These are phyloP conservation scores for Pachydiplax longipennis DNA, from an alignment of 2,888 invertebrate species.

Conservation along the genomic window DNA sequence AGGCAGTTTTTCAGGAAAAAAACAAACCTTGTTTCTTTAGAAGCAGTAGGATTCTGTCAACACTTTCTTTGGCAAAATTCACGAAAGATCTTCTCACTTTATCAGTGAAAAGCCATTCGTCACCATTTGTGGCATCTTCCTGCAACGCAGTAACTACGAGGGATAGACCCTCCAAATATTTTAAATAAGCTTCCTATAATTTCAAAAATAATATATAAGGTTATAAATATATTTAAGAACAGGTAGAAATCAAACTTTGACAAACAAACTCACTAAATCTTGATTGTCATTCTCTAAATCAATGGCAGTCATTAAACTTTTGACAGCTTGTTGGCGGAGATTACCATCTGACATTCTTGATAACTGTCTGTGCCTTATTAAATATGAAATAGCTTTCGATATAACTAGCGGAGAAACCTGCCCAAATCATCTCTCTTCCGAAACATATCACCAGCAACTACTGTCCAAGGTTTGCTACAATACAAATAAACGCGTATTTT, in stretches of 20 bases:
- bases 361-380: too few species aligned
- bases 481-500: too few species aligned
- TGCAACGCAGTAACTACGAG: background rate
- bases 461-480: too few species aligned
- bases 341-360: background rate
- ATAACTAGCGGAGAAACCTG: too few species aligned
- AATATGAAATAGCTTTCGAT: too few species aligned
- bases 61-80: slow-evolving; percentile 32
- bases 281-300: slow-evolving; percentile 22
- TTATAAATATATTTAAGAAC: background rate
- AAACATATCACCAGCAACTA: too few species aligned
- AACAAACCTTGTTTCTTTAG: slow-evolving; percentile 27
- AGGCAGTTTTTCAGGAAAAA: background rate
- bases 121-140: slow-evolving; percentile 6
- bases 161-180: slow-evolving; percentile 12
- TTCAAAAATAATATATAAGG: background rate
- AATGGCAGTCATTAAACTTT: slow-evolving; percentile 17
- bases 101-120: slow-evolving; percentile 14
- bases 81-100: slow-evolving; percentile 9
- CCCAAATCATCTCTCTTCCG: too few species aligned
- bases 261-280: slow-evolving; percentile 2
- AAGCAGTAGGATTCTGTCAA: slow-evolving; percentile 8
- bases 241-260: background rate
- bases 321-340: background rate
- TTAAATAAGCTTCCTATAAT: slow-evolving; percentile 13